A percentile compares a stretch with the other conserved stretches of the same genome.
These are phyloP conservation scores for Stictocephala bisonia DNA, from an alignment of 2,888 invertebrate genomes.

Conservation along the genomic window DNA sequence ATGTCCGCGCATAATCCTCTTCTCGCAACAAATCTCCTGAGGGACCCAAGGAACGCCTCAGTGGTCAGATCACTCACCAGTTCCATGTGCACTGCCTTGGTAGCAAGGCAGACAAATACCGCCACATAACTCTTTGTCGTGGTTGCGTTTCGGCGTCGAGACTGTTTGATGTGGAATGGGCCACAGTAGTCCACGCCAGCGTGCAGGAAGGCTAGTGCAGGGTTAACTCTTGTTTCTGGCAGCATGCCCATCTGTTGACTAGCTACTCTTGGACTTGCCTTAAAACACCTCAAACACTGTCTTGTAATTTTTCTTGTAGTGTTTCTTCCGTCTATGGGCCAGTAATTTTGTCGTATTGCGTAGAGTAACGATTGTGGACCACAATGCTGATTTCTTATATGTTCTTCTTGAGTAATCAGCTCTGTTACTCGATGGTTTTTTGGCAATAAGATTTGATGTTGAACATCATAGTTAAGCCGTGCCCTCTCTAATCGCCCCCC, in stretches of 20 bases:
- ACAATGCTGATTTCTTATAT: background rate
- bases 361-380: slow-evolving; percentile 27
- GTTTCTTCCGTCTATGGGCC: slow-evolving; percentile 37
- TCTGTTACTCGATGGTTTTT: background rate
- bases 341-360: slow-evolving; percentile 28
- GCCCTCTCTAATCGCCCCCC: slow-evolving; percentile 3
- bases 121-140: slow-evolving; percentile 57
- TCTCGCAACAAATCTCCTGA: slow-evolving; percentile 59
- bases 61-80: slow-evolving; percentile 59
- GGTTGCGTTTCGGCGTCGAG: slow-evolving; percentile 48
- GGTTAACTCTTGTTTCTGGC: slow-evolving; percentile 55
- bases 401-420: background rate
- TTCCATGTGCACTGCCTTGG: slow-evolving; percentile 61
- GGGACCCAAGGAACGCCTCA: slow-evolving; percentile 60
- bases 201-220: slow-evolving; percentile 56
- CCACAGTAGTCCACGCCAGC: slow-evolving; percentile 56
- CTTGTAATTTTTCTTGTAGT: slow-evolving; percentile 16
- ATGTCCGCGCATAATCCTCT: slow-evolving; percentile 59
- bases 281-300: slow-evolving; percentile 52
- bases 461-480: background rate
- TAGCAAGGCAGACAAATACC: slow-evolving; percentile 59
- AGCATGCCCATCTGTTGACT: slow-evolving; percentile 59
- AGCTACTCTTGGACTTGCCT: slow-evolving; percentile 45
- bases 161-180: slow-evolving; percentile 55
- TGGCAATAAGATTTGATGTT: slow-evolving; percentile 30